Conservation (phyloP, 1,140 invertebrate genomes). For the Lasioglossum albipes region DNA sequence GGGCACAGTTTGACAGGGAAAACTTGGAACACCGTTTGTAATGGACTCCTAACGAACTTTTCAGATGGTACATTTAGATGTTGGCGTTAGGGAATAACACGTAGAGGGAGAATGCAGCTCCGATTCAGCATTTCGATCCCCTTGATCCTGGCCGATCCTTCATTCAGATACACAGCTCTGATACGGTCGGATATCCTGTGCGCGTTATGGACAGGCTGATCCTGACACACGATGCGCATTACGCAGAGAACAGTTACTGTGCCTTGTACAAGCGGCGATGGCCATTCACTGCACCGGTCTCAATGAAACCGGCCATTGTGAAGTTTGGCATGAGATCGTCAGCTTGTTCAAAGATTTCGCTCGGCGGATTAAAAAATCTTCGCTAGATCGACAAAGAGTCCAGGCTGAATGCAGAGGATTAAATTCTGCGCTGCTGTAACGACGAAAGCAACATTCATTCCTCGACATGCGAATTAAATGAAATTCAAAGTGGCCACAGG, state of each 20-base stretch:
- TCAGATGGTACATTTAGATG: not conserved
- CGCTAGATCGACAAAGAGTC: not conserved
- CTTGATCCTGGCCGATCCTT: slow-evolving; percentile 64
- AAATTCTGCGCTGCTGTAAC: too few species aligned
- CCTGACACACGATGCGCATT: slow-evolving; percentile 66
- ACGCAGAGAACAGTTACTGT: slow-evolving; percentile 36
- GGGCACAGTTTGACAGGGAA: too few species aligned
- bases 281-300: slow-evolving; percentile 29
- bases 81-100: not conserved
- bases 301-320: slow-evolving; percentile 30
- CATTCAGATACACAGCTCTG: slow-evolving; percentile 64
- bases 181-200: slow-evolving; percentile 61
- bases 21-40: too few species aligned
- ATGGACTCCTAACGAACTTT: not conserved
- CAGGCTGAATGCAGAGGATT: not conserved
- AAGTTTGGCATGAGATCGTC: not conserved
- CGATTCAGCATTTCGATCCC: slow-evolving; percentile 60
- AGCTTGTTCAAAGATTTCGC: not conserved
- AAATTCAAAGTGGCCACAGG: too few species aligned
- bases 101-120: slow-evolving; percentile 24
- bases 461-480: too few species aligned
- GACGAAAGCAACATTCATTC: too few species aligned
- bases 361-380: not conserved
- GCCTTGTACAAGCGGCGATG: slow-evolving; percentile 25
- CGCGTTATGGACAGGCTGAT: slow-evolving; percentile 66